Percentiles rank a stretch among this genome's conserved stretches.
Evolutionary conservation across 1,140 invertebrate species (phyloP).

Genomic region (Sycophaga agraensis): DNA sequence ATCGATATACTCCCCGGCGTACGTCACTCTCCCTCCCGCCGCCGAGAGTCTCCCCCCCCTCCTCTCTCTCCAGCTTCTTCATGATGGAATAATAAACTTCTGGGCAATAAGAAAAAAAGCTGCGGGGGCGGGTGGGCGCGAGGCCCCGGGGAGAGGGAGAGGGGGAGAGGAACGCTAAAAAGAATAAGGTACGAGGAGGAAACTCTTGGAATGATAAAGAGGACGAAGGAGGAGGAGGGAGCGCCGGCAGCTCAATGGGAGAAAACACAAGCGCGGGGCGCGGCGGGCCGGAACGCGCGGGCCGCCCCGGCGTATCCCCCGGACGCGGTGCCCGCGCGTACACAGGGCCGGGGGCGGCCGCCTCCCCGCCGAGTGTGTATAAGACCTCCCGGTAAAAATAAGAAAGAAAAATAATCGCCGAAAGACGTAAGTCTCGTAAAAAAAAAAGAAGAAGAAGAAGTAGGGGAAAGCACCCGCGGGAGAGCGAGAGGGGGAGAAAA

Average conservation of each 20-base stretch:
- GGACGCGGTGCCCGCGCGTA: too few species aligned
- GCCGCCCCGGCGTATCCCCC: too few species aligned
- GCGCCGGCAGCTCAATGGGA: slow-evolving; percentile 3
- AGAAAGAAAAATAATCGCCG: slow-evolving; percentile 13
- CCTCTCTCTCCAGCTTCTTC: not conserved
- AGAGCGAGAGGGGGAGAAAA: too few species aligned
- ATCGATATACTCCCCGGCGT: too few species aligned
- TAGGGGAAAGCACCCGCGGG: not conserved
- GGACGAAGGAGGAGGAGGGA: not conserved
- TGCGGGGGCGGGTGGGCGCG: not conserved
- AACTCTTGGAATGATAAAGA: slow-evolving; percentile 18
- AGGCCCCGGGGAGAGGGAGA: not conserved
- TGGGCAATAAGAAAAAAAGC: not conserved
- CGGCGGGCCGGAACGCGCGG: too few species aligned
- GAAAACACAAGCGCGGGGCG: slow-evolving; percentile 1
- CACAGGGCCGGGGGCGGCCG: not conserved
- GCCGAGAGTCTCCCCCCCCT: not conserved
- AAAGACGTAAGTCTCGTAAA: slow-evolving; percentile 1
- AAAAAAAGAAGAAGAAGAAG: not conserved
- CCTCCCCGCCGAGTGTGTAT: too few species aligned
- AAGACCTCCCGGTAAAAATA: not conserved
- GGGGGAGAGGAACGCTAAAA: not conserved
- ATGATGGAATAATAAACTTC: not conserved
- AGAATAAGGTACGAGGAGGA: not conserved
- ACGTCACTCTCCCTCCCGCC: too few species aligned